Conservation (phyloP, 1,140 invertebrate genomes). For the Drosophila kepulauana region DNA sequence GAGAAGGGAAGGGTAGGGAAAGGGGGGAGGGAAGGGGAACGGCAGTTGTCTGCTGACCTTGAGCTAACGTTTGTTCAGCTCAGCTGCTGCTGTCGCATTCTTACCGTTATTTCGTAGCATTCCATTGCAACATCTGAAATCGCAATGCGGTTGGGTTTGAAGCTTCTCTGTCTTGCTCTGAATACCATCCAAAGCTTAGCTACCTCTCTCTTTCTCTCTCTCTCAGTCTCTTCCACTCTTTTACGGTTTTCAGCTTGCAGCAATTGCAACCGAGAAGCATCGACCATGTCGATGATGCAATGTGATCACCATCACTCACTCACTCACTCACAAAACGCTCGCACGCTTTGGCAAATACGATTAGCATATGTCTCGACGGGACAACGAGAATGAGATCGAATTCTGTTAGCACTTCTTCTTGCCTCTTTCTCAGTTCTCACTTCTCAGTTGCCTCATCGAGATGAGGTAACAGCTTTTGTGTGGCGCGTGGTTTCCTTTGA, state of each 20-base stretch:
- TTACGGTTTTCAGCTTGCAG: slow-evolving; percentile 27
- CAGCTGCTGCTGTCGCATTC: slow-evolving; percentile 35
- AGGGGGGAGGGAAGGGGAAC: neutral
- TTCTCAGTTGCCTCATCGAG: too few species aligned
- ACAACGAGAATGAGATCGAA: neutral
- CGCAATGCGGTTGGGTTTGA: slow-evolving; percentile 36
- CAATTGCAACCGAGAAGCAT: slow-evolving; percentile 35
- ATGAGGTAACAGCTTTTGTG: too few species aligned
- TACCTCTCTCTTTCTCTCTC: neutral
- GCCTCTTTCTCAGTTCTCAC: neutral
- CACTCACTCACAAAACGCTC: neutral
- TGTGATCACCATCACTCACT: slow-evolving; percentile 35
- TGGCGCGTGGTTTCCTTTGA: too few species aligned
- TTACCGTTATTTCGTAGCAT: slow-evolving; percentile 48
- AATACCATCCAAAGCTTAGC: slow-evolving; percentile 52
- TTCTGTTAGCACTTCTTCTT: neutral
- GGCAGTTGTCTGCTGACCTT: slow-evolving; percentile 35
- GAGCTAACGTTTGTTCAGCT: slow-evolving; percentile 20
- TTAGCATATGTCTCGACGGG: neutral
- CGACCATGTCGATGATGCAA: slow-evolving; percentile 59
- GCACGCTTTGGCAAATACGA: neutral
- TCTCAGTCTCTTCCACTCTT: neutral
- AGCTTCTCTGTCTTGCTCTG: slow-evolving; percentile 71
- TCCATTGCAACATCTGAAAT: slow-evolving; percentile 33
- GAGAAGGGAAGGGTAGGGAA: too few species aligned